Evolutionary conservation across 2,797 vertebrate species (phyloP), one percentile per base, ranked within the genome.

Genomic region (Labeo calbasu): DNA sequence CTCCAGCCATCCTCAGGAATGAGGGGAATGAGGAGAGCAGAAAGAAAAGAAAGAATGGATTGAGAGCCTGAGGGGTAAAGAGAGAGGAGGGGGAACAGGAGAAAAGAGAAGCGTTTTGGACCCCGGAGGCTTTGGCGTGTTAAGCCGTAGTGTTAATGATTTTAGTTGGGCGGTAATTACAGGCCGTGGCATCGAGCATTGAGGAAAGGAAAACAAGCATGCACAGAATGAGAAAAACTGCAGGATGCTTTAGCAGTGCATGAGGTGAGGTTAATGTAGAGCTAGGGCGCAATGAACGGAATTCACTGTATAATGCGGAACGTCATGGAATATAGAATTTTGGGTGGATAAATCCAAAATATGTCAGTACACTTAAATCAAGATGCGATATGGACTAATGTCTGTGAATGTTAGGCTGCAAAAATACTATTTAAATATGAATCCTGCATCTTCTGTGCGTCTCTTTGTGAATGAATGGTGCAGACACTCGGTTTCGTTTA

Each of bases 91-190:
- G 43, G 50, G 21, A 19, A 12, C 17, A 13, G 40, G 57, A 43
- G 5, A 12, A 50, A 66, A 81, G 66, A 23, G 53, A 28, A 78
- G 40, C 77, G 81, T 85, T 83, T 23, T 76, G 73, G 59, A 28
- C 59, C 88, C 82, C 17, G 13, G 15, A 79, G 84, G 61, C n/a
- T 25, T 63, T 59, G 65, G 73, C 48, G 66, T 79, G 84, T 70
- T 55, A 82, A 86, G 65, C 75, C 21, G 21, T 75, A 81, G 72
- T 79, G 86, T 85, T 84, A 86, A 87, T 89, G 84, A 86, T 87
- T 86, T 86, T 85, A 73, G 48, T 69, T 70, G 77, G n/a, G 10
- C 5, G 46, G 83, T 87, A 81, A 89, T 86, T 84, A 69, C 65
- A 77, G 65, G 76, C 40, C 21, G 50, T 48, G 53, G 43, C 28